phyloP scores from a whole-genome alignment of 1,140 invertebrate species.

The Drosophila nasuta region DNA sequence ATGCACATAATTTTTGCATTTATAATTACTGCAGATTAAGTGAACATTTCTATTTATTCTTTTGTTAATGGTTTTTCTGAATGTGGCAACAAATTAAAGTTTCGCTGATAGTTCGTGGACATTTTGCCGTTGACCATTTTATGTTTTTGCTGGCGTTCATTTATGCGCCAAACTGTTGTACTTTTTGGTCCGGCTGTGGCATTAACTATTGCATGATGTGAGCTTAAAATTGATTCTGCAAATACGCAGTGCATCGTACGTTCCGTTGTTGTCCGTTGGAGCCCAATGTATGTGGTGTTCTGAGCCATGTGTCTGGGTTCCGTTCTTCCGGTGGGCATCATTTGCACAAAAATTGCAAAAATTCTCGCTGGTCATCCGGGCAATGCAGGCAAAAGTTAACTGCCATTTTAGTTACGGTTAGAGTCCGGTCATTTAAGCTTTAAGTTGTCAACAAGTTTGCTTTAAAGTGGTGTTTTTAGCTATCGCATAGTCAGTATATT shows the following conservation, averaged over 20 bases:
- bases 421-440: conserved; percentile 29
- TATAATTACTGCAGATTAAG: conserved; percentile 52
- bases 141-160: conserved; percentile 20
- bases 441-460: conserved; percentile 53
- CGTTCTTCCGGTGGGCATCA: conserved; percentile 73
- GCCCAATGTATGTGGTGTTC: conserved; percentile 29
- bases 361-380: conserved; percentile 49
- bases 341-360: conserved; percentile 80
- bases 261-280: conserved; percentile 13
- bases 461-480: conserved; percentile 21
- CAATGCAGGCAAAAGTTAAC: conserved; percentile 63
- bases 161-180: conserved; percentile 18
- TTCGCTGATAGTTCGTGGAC: conserved; percentile 28
- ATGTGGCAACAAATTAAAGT: conserved; percentile 57
- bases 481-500: neutral
- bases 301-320: conserved; percentile 75
- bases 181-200: conserved; percentile 25
- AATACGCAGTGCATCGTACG: conserved; percentile 48
- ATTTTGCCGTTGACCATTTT: conserved; percentile 46
- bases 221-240: conserved; percentile 77
- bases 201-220: conserved; percentile 75
- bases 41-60: conserved; percentile 46
- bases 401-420: conserved; percentile 46
- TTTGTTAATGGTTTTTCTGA: conserved; percentile 19
- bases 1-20: conserved; percentile 47